Percentiles rank a stretch among this genome's conserved stretches.
These are phyloP conservation scores for Corythornis madagascariensis DNA, from an alignment of 2,113 vertebrate species.

Conservation along the genomic window DNA sequence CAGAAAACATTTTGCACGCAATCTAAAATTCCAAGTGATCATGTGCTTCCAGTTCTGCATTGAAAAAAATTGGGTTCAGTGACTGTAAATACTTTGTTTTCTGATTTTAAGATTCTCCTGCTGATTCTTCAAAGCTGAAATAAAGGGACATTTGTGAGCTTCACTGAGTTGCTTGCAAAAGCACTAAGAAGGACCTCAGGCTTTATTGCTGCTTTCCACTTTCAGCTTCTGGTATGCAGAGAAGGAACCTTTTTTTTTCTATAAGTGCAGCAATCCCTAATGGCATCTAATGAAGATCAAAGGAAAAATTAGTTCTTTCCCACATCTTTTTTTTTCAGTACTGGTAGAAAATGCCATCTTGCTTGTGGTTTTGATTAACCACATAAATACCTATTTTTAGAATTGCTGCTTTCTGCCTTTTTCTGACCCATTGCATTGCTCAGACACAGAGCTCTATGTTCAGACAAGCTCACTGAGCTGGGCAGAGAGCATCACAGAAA, in stretches of 20 bases:
- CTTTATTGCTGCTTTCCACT: neutral
- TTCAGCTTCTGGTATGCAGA: neutral
- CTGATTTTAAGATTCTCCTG: neutral
- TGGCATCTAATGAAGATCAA: neutral
- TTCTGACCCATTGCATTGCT: neutral
- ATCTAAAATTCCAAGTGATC: neutral
- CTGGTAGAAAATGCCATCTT: neutral
- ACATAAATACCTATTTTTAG: neutral
- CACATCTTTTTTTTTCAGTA: conserved; percentile 3
- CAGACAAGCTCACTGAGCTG: neutral
- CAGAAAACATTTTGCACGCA: neutral
- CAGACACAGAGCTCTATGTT: neutral
- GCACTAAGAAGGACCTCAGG: neutral
- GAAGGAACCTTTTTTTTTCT: neutral
- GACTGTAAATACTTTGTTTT: neutral
- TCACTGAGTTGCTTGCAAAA: neutral
- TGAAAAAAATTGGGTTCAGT: neutral
- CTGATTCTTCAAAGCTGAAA: conserved; percentile 12
- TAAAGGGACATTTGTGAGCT: neutral
- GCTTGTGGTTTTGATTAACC: neutral
- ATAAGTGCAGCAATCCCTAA: neutral
- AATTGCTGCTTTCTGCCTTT: neutral
- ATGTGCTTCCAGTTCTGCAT: neutral
- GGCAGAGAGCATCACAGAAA: neutral
- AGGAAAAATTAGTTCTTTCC: neutral